Conservation (phyloP, 2,888 invertebrate genomes). For the Drosophila barbarae region DNA sequence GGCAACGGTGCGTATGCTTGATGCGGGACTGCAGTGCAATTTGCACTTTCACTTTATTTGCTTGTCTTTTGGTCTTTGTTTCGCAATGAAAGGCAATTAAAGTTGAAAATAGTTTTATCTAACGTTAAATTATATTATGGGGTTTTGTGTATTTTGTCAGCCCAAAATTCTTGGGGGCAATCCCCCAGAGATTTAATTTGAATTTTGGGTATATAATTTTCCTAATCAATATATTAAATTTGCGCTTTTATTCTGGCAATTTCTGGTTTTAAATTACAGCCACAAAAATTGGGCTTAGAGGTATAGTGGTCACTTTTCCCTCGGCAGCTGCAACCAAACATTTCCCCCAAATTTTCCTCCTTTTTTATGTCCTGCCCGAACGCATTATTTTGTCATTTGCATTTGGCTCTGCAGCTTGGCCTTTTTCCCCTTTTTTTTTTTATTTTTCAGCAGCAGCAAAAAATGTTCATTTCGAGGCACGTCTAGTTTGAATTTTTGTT, state of each 20-base stretch:
- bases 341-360: slow-evolving; percentile 7
- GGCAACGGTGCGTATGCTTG: slow-evolving; percentile 9
- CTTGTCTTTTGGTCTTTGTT: slow-evolving; percentile 3
- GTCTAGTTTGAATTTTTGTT: slow-evolving; percentile 1
- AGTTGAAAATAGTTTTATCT: slow-evolving; percentile 6
- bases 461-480: slow-evolving; percentile 27
- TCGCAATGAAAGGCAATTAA: slow-evolving; percentile 1
- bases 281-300: slow-evolving; percentile 6
- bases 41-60: slow-evolving; percentile 5
- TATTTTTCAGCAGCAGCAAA: neutral
- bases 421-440: neutral
- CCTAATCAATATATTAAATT: neutral
- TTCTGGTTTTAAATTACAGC: slow-evolving; percentile 3
- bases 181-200: neutral
- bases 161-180: neutral
- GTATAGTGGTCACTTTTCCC: slow-evolving; percentile 5
- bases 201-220: neutral
- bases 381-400: slow-evolving; percentile 61
- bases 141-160: neutral
- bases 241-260: slow-evolving; percentile 1
- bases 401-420: slow-evolving; percentile 33
- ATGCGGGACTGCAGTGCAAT: slow-evolving; percentile 6
- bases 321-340: slow-evolving; percentile 12
- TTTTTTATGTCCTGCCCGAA: slow-evolving; percentile 39
- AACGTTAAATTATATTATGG: neutral